Base-by-base conservation (phyloP, 1,140 invertebrate species). In the Pseudomyrmex dendroicus region DNA sequence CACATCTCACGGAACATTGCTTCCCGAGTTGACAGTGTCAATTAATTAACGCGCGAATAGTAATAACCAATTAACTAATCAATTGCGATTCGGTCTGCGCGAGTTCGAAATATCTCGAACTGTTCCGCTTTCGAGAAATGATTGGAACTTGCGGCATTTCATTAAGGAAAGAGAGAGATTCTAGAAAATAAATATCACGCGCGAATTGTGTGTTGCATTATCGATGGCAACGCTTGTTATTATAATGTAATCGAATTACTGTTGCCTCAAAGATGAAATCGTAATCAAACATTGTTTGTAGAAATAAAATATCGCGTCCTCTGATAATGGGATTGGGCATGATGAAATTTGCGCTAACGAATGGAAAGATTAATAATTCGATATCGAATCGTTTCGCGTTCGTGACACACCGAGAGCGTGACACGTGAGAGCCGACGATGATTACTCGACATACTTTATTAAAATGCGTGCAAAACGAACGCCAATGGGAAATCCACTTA, bases 321-420 rank as follows among this genome's bases (percentile, higher is more conserved):
- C 13, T 64, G 8, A 1, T 78, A 78, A 78, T 68, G 15, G 35
- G 57, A 78, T 20, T n/a, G 68, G 68, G 68, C n/a, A 22, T 57
- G 13, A 25, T 48, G 52, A 78, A 78, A 78, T 78, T 35, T 78
- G 50, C 48, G 68, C 35, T 57, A 78, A 48, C 35, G 13, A n/a
- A 68, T 17, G 63, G 2, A 68, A 57, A 56, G 74, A 78, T 78
- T 78, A 68, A 78, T 78, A 78, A 78, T 78, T 68, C 52, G 17
- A 78, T 67, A 57, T 68, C 52, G 52, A 57, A 57, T 68, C 12
- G 52, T 7, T 59, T 20, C 20, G 48, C 17, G 17, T 35, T 8
- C 50, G 25, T 67, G 35, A 13, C 20, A 50, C 46, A 17, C 35
- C 5, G 35, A n/a, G n/a, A n/a, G n/a, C n/a, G n/a, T n/a, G n/a